Evolutionary conservation across 2,888 invertebrate species (phyloP), one percentile per base, ranked within the genome.

Genomic region (Dorcus hopei): DNA sequence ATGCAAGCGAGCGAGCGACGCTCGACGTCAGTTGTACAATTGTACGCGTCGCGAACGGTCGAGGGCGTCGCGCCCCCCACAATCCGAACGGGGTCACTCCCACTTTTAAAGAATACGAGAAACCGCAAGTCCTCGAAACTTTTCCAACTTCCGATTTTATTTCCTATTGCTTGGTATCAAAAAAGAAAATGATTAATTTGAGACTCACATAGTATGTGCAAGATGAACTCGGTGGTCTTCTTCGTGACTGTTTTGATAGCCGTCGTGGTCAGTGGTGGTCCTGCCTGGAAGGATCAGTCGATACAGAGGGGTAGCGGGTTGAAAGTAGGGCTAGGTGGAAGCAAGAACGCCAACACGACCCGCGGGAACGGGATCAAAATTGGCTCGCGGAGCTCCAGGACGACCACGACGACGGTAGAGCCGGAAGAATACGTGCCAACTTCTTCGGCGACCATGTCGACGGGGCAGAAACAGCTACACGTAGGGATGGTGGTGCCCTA

Each of bases 401-500:
- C 72, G 1, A 70, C 72, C 6, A 69, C 71, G 8, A 55, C 62
- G n/a, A 59, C n/a, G 57, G 19, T 64, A 11, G 72, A 74, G 5
- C 74, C 74, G 52, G 75, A 76, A 61, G 76, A 76, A 51, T 74
- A 75, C 54, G 68, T 73, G 49, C 67, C 72, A 50, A 57, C 60
- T 11, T 49, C 56, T 38, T 57, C 60, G 9, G 50, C 53, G 9
- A 59, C 43, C 19, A 47, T 54, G 14, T 50, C 58, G 2, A 52
- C 61, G 14, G 62, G 61, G 38, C 54, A 65, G 8, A 65, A 59
- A 14, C 70, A 68, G 57, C 80, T 85, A 49, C 81, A 86, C 75
- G 86, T 90, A 66, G 91, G 90, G 47, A 83, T 91, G 74, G 86
- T 91, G 65, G 86, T 91, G 68, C 91, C 91, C 8, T 86, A 89